Percentiles rank a stretch among this genome's conserved stretches.
Evolutionary conservation across 2,888 invertebrate genomes (phyloP).

Genomic region (Pseudococcus jackbeardsleyi): DNA sequence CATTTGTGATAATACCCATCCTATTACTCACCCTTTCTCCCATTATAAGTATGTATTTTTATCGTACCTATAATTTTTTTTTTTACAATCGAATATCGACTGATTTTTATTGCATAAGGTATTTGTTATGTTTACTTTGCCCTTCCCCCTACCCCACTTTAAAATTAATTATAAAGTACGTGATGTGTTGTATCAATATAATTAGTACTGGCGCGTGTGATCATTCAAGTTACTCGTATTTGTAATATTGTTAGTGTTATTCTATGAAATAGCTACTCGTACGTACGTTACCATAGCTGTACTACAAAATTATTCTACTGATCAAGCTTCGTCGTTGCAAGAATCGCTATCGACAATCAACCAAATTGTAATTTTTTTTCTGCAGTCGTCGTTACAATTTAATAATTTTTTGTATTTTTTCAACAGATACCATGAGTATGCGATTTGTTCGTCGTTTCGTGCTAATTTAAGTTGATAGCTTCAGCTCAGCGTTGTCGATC

Average conservation of each 20-base stretch:
- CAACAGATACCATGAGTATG: neutral
- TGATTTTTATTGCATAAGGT: conserved; percentile 13
- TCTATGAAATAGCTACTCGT: neutral
- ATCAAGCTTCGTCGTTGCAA: neutral
- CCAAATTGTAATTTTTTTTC: neutral
- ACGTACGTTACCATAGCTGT: neutral
- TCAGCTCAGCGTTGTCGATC: neutral
- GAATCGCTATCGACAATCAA: neutral
- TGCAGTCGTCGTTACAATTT: neutral
- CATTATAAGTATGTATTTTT: neutral
- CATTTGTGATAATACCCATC: conserved; percentile 31
- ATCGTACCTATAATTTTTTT: no score
- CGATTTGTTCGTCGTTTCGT: neutral
- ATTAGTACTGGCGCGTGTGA: neutral
- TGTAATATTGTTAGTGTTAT: neutral
- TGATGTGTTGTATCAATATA: neutral
- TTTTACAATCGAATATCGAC: conserved; percentile 8
- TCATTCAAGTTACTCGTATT: neutral
- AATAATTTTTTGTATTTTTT: neutral
- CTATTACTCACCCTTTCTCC: neutral
- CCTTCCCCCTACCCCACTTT: neutral
- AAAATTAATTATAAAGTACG: neutral
- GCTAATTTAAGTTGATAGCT: neutral
- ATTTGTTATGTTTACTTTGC: neutral
- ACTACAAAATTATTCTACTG: neutral